A percentile compares a stretch with the other conserved stretches of the same genome.
Conservation (phyloP, 2,888 invertebrate species). For the Alentia gelatinosa region DNA sequence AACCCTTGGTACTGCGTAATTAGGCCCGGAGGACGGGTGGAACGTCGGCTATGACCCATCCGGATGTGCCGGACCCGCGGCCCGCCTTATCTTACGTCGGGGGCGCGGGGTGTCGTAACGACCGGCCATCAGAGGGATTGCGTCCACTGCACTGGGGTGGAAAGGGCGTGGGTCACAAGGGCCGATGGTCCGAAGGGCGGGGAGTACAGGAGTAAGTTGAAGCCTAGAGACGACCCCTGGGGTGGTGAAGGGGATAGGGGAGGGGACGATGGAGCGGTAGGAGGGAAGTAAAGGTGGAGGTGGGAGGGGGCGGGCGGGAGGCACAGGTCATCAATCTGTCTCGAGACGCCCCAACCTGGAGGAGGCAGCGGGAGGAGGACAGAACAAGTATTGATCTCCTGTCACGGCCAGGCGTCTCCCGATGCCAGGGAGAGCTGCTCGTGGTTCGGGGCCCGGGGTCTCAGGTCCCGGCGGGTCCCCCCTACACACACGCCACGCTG, state of each 20-base stretch:
- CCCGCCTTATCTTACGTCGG: no score
- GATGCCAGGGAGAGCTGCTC: not conserved
- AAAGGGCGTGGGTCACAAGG: not conserved
- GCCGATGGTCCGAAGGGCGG: not conserved
- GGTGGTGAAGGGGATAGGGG: no score
- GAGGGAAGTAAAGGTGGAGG: not conserved
- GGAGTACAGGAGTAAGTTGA: not conserved
- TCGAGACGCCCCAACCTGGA: not conserved
- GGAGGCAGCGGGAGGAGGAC: constrained; percentile 7
- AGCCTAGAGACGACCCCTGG: no score
- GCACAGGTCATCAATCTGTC: not conserved
- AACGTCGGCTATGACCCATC: no score
- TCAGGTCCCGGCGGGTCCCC: no score
- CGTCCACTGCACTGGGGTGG: not conserved
- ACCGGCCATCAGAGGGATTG: no score
- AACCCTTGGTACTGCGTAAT: no score
- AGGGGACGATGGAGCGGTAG: not conserved
- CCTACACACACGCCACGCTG: no score
- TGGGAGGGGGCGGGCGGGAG: not conserved
- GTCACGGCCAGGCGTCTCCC: not conserved
- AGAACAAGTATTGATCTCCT: not conserved
- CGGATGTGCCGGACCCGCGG: no score
- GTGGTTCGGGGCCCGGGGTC: no score
- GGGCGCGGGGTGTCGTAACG: no score
- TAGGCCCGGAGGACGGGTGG: no score